Evolutionary conservation across 2,888 invertebrate genomes (phyloP), one percentile per base, ranked within the genome.

Genomic region (Trichacis sp.): DNA sequence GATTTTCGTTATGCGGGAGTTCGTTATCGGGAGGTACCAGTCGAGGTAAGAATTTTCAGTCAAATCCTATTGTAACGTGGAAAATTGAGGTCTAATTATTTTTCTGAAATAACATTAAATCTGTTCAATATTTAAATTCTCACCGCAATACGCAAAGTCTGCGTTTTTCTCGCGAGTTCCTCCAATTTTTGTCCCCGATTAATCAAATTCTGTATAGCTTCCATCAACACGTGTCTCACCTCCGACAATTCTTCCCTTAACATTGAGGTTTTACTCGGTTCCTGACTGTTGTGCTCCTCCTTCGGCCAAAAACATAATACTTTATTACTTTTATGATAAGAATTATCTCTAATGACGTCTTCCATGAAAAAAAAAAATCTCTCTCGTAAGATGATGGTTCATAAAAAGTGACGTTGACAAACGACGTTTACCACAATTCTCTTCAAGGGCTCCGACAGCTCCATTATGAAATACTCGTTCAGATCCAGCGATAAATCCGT

Each of bases 181-280:
- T 79, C 79, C n/a, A 79, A 64, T 48, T 54, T 74, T 29, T 79
- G 71, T 5, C 77, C 78, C 8, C 78, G 72, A 53, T 79, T 76
- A 18, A 78, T 73, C 20, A 79, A 53, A 19, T 77, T 76, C 54
- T 77, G 73, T 1, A 78, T 72, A 0, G 73, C 73, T 14, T 75
- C 77, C 75, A 79, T 74, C 24, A 79, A 51, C 1, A 72, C 55
- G 18, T 64, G 64, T n/a, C 77, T 70, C 42, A 78, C 70, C 42
- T 79, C 74, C 1, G 57, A 64, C 20, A 79, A 59, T 49, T 79
- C 77, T 1, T 47, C 68, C 29, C 75, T 69, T 9, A 79, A 38
- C 14, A 40, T 60, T 0, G 76, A 70, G 2, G 75, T 62, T 24
- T 66, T 15, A 0, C 66, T 57, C 0, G 42, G 0, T 11, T 73